Evolutionary conservation across 2,797 vertebrate genomes (phyloP), one percentile per base, ranked within the genome.

Genomic region (Vireo griseus): DNA sequence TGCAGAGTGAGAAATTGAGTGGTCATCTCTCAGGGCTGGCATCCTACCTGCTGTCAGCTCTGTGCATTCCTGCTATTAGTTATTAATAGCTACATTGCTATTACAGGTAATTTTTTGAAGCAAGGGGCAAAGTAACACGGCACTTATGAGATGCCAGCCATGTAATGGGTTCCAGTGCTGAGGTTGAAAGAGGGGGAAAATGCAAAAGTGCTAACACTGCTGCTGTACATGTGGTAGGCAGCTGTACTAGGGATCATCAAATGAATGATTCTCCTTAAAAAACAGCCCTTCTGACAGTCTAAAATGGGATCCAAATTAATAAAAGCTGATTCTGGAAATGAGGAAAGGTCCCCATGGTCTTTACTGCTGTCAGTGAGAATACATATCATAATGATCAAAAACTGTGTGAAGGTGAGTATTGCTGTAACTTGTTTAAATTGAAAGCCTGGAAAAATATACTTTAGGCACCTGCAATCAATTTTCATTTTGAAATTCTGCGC

Each of bases 401-500:
- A 67, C 21, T 82, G 31, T 47, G 40, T 40, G 66, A 84, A 96
- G 55, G 82, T 90, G 89, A 86, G 44, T 45, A 73, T 87, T 86
- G 91, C 85, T 91, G 58, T 84, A 91, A 79, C 66, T 86, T 83
- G 65, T 94, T 92, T 94, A 92, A 94, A 87, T 69, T 84, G 69
- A 86, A 89, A 72, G 52, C 89, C 74, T 94, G 68, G 47, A 96
- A 96, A 96, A 97, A 94, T 89, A 80, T 48, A 85, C 81, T 92
- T 62, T 71, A 91, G 84, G 93, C 97, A 98, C 96, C 97, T 97
- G 98, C 97, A 97, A 96, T 95, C 63, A 78, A 94, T 98, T 97
- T 95, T 91, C 72, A 29, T 94, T 95, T 94, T 74, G 44, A 95
- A 97, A 97, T 92, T 94, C 50, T 80, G 75, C 91, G 86, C 20